Evolutionary conservation across 2,888 invertebrate species (phyloP).

Genomic region (Gari tellinella): DNA sequence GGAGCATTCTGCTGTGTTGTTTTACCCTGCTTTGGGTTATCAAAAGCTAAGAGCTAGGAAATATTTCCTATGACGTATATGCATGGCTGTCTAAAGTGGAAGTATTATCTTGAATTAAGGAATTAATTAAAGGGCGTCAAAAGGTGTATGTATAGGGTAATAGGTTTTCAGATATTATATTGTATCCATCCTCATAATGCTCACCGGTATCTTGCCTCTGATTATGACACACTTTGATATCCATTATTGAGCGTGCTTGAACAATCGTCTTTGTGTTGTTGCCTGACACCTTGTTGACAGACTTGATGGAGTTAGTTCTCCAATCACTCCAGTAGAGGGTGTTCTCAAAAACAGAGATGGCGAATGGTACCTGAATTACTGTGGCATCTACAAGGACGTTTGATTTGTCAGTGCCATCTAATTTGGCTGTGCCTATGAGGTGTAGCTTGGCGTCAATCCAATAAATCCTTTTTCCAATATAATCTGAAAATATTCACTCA

Average conservation of each 20-base stretch:
- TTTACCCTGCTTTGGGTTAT: neutral
- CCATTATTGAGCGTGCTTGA: conserved; percentile 64
- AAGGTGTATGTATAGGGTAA: neutral
- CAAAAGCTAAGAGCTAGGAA: too few species aligned
- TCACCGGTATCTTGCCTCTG: conserved; percentile 56
- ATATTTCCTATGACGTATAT: too few species aligned
- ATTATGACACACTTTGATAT: conserved; percentile 62
- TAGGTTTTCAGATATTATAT: too few species aligned
- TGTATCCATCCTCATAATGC: conserved; percentile 2
- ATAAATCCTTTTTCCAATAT: conserved; percentile 94
- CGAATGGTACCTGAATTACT: conserved; percentile 96
- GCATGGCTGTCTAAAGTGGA: too few species aligned
- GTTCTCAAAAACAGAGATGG: conserved; percentile 98
- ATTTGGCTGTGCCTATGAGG: conserved; percentile 94
- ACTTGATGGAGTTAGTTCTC: conserved; percentile 96
- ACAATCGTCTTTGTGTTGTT: conserved; percentile 89
- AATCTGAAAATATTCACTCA: conserved; percentile 86
- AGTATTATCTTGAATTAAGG: too few species aligned
- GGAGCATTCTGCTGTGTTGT: neutral
- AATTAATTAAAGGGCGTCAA: neutral
- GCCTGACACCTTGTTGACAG: conserved; percentile 96
- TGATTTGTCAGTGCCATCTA: conserved; percentile 91
- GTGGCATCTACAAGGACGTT: conserved; percentile 88
- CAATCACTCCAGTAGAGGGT: conserved; percentile 99
- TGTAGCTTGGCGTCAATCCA: conserved; percentile 99